Base-by-base conservation (phyloP, 1,140 invertebrate species). In the Chelonus insularis region DNA sequence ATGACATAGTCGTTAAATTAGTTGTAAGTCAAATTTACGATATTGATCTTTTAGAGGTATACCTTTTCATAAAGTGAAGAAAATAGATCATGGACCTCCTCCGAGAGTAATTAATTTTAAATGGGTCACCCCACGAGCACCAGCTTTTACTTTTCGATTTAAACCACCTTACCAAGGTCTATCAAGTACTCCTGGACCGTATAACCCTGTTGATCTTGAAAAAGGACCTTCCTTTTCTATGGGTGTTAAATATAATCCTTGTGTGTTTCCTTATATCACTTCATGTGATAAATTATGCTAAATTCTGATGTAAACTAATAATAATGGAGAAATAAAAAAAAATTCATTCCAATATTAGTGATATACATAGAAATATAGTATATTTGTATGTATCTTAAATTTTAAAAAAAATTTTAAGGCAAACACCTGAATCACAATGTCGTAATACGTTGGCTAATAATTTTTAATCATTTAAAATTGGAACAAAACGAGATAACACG, bases 281-380 rank as follows among this genome's bases (percentile, higher is more conserved):
- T 64, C 68, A 36, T 69, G 69, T 25, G 72, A 74, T 51, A 66
- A 72, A 43, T 21, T 56, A 4, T 72, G 67, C 14, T 72, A 50
- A 48, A 34, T 39, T 45, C 3, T 20, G n/a, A n/a, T 14, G 11
- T 25, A 57, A 57, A 23, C 5, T 16, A 59, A 59, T 39, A 51
- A 58, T 37, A 37, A 59, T 18, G 16, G 3, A 2, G 9, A 60
- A 60, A 47, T 21, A 47, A 34, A 9, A 48, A 21, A 32, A 11
- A 29, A 11, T 9, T n/a, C n/a, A n/a, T n/a, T n/a, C n/a, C n/a
- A n/a, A n/a, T n/a, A n/a, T n/a, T n/a, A n/a, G n/a, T n/a, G n/a
- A n/a, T n/a, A n/a, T n/a, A n/a, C n/a, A n/a, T n/a, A n/a, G n/a
- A n/a, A n/a, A n/a, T n/a, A n/a, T n/a, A n/a, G n/a, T n/a, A n/a